A percentile compares a stretch with the other conserved stretches of the same genome.
These are phyloP conservation scores for Galago senegalensis DNA, from an alignment of 2,797 vertebrate genomes.

Conservation along the genomic window DNA sequence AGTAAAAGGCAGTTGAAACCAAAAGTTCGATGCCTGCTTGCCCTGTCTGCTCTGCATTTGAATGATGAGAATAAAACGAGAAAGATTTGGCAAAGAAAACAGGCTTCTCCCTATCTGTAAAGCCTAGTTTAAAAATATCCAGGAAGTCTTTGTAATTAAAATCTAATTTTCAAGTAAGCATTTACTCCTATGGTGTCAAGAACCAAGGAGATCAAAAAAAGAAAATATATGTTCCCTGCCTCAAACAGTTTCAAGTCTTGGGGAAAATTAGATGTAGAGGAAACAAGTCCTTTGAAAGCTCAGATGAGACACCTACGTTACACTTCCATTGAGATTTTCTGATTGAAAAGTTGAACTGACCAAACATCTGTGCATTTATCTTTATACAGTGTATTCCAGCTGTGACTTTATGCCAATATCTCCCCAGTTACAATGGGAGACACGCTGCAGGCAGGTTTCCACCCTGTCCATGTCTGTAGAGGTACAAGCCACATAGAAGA, in stretches of 20 bases:
- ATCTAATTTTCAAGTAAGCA: constrained; percentile 46
- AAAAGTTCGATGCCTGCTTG: neutral
- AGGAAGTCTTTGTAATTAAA: constrained; percentile 53
- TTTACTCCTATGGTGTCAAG: neutral
- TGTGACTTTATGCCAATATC: neutral
- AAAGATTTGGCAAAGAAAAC: neutral
- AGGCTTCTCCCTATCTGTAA: neutral
- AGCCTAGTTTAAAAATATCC: constrained; percentile 36
- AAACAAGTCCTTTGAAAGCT: neutral
- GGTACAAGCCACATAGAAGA: neutral
- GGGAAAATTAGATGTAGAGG: neutral
- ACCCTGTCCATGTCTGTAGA: neutral
- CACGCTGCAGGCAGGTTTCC: neutral
- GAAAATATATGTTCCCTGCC: neutral
- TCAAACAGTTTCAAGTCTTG: constrained; percentile 1
- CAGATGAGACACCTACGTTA: neutral
- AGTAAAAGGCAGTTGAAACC: constrained; percentile 56
- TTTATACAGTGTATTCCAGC: neutral
- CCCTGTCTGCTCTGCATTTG: constrained; percentile 20
- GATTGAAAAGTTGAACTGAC: neutral
- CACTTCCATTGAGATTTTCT: neutral
- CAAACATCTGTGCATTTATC: neutral
- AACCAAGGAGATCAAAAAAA: neutral
- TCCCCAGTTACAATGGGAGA: neutral
- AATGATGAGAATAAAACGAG: constrained; percentile 2